Evolutionary conservation across 2,797 vertebrate genomes (phyloP).

Genomic region (Parauchenoglanis punctatus): DNA sequence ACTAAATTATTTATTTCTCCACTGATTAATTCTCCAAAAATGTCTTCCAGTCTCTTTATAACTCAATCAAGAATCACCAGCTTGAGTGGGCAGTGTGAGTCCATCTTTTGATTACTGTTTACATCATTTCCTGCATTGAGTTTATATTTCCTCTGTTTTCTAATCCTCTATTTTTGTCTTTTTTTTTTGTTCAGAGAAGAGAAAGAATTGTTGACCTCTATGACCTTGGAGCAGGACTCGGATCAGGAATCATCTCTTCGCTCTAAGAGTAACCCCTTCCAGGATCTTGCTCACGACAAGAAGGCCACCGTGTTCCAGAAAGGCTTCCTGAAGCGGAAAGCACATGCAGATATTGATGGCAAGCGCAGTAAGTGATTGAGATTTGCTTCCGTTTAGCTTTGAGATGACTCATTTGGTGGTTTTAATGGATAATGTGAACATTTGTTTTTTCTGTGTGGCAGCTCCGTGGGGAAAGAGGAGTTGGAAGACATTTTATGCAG

Average conservation of each 20-base stretch:
- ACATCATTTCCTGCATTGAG: neutral
- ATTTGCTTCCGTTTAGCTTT: neutral
- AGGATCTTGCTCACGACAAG: slow-evolving; percentile 79
- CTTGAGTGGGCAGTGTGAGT: slow-evolving; percentile 90
- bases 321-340: slow-evolving; percentile 85
- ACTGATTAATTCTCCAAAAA: neutral
- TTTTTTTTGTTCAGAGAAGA: slow-evolving; percentile 73
- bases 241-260: slow-evolving; percentile 59
- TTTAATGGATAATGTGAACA: neutral
- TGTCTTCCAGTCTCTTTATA: slow-evolving; percentile 79
- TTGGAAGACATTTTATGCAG: slow-evolving; percentile 88
- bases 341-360: slow-evolving; percentile 87
- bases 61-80: slow-evolving; percentile 84
- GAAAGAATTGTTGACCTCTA: slow-evolving; percentile 69
- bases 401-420: neutral
- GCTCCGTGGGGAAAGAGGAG: slow-evolving; percentile 90
- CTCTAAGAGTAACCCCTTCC: slow-evolving; percentile 82
- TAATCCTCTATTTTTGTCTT: neutral
- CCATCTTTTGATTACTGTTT: neutral
- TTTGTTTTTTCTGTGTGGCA: slow-evolving; percentile 59
- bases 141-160: neutral
- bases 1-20: neutral
- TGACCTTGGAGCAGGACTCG: slow-evolving; percentile 62
- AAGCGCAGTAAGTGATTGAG: slow-evolving; percentile 85
- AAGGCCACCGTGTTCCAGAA: slow-evolving; percentile 79